These are phyloP conservation scores for Alcis repandata DNA, from an alignment of 2,888 invertebrate genomes.

Conservation along the genomic window DNA sequence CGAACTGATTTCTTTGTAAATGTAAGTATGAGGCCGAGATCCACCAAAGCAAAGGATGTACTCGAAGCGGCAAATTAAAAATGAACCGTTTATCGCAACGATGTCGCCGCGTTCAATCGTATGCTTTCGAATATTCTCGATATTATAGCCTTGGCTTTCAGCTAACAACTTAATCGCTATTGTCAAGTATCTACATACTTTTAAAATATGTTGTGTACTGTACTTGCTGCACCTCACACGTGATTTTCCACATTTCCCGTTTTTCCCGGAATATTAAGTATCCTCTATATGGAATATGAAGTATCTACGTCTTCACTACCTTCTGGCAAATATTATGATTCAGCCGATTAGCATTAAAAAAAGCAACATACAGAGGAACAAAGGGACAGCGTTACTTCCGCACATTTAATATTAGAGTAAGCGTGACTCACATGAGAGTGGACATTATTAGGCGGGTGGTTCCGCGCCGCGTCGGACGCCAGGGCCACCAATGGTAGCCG, in stretches of 20 bases:
- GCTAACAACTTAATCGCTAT: conserved; percentile 12
- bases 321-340: neutral
- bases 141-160: neutral
- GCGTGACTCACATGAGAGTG: conserved; percentile 80
- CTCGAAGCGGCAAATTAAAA: neutral
- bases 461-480: conserved; percentile 76
- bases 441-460: conserved; percentile 82
- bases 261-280: neutral
- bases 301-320: neutral
- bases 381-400: neutral
- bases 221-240: neutral
- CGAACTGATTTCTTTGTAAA: conserved; percentile 21
- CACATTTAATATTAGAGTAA: neutral
- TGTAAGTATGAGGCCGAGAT: conserved; percentile 3
- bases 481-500: conserved; percentile 78
- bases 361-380: neutral
- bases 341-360: neutral
- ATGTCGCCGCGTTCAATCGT: neutral
- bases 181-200: no score
- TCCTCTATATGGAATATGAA: neutral
- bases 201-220: neutral
- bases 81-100: neutral
- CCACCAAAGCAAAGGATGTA: conserved; percentile 4
- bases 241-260: neutral
- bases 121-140: neutral